Base-by-base conservation (phyloP, 2,797 vertebrate genomes). In the Pipistrellus nathusii region DNA sequence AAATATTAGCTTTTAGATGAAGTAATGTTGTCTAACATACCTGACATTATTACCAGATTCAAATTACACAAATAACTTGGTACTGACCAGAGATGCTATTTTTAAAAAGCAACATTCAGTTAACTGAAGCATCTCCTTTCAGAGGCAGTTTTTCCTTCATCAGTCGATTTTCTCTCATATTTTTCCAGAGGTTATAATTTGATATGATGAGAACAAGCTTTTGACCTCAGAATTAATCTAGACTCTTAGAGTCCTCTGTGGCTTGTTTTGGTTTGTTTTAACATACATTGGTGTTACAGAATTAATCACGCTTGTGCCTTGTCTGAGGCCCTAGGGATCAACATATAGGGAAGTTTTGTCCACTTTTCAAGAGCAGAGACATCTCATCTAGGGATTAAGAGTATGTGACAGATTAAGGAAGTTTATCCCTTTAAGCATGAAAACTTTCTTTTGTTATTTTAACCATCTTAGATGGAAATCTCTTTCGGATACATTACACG, bases 341-440 rank as follows among this genome's bases (percentile, higher is more conserved):
- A 15, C 59, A 51, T 73, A 85, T 64, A 94, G 66, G 84, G 88
- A 96, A 87, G 27, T 55, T 73, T 13, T 77, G 68, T 91, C 85
- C 44, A 44, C 88, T 66, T 80, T 75, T 25, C 12, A 71, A 93
- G 77, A 88, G 94, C 51, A 92, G 93, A 95, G 85, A 38, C 68
- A 57, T 89, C 85, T 95, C 62, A 84, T 77, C n/a, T 68, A 89
- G 76, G 96, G 95, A 91, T 96, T 96, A 95, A 92, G 91, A 87
- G 62, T 77, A 77, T 94, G 92, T 88, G 90, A 94, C 89, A 94
- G 91, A 87, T 96, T 95, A 96, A 95, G 77, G 83, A 94, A 85
- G 84, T 93, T 96, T 91, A 97, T 97, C 95, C 91, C 17, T 89
- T 96, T 94, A 96, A 97, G 95, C 95, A 96, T 94, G 95, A 95